phyloP scores from a whole-genome alignment of 2,113 vertebrate genomes.

The Hyla sarda region DNA sequence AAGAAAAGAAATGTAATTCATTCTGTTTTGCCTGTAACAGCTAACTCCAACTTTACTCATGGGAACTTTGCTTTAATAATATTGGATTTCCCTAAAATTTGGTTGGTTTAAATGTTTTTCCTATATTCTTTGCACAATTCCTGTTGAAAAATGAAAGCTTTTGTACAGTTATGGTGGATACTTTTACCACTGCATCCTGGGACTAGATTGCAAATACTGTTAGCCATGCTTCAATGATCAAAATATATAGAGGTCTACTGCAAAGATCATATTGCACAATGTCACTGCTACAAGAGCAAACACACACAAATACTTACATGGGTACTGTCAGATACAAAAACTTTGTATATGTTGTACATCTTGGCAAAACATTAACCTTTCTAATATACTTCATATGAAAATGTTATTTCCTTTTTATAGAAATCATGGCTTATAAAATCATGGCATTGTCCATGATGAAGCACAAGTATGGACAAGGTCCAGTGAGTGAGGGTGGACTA shows the following conservation, averaged over 20 bases:
- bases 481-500: too few species aligned
- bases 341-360: too few species aligned
- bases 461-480: too few species aligned
- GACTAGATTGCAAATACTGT: slow-evolving; percentile 71
- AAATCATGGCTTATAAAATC: too few species aligned
- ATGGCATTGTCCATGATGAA: too few species aligned
- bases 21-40: slow-evolving; percentile 70
- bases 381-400: too few species aligned
- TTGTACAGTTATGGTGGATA: slow-evolving; percentile 71
- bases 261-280: neutral
- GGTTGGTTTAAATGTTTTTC: slow-evolving; percentile 65
- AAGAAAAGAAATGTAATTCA: slow-evolving; percentile 85
- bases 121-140: slow-evolving; percentile 74
- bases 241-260: slow-evolving; percentile 53
- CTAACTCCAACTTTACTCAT: slow-evolving; percentile 76
- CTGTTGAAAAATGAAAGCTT: slow-evolving; percentile 70
- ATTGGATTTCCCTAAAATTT: slow-evolving; percentile 75
- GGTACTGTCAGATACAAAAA: too few species aligned
- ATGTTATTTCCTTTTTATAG: too few species aligned
- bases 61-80: slow-evolving; percentile 78
- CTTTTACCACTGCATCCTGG: slow-evolving; percentile 71
- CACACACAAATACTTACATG: neutral
- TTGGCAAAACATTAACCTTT: too few species aligned
- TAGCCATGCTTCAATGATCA: slow-evolving; percentile 74
- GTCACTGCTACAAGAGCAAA: neutral